Percentiles rank a stretch among this genome's conserved stretches.
phyloP scores from a whole-genome alignment of 1,140 invertebrate genomes.

The Drosophila kepulauana region DNA sequence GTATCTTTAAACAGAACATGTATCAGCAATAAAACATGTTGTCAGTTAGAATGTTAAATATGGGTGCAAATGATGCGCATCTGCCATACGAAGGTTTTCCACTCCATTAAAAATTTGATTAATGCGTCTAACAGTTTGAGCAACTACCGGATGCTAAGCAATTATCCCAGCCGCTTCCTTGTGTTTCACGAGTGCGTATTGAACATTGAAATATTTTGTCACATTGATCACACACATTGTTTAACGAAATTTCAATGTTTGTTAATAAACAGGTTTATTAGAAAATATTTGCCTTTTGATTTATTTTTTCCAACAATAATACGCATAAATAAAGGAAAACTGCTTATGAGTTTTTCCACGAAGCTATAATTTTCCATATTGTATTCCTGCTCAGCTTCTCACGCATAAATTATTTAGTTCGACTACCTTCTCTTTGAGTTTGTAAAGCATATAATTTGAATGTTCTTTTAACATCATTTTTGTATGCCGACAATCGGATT shows the following conservation, averaged over 20 bases:
- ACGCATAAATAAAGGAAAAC: too few relatives aligned
- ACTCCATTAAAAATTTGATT: constrained; percentile 31
- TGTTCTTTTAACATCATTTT: too few relatives aligned
- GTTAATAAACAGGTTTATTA: constrained; percentile 2
- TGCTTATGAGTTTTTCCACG: too few relatives aligned
- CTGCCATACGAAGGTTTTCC: constrained; percentile 64
- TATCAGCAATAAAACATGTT: too few relatives aligned
- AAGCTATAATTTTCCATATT: too few relatives aligned
- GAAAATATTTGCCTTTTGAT: neutral
- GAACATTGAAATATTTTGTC: neutral
- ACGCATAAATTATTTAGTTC: too few relatives aligned
- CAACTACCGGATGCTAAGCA: constrained; percentile 28
- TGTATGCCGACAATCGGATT: too few relatives aligned
- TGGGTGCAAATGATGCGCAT: constrained; percentile 61
- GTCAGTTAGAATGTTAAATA: constrained; percentile 63
- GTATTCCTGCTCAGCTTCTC: too few relatives aligned
- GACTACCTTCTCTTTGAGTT: too few relatives aligned
- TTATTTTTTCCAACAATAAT: neutral
- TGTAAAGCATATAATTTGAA: too few relatives aligned
- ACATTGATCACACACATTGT: too few relatives aligned
- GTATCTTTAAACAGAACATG: too few relatives aligned
- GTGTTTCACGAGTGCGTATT: neutral
- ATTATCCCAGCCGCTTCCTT: constrained; percentile 6
- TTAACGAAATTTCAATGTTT: neutral
- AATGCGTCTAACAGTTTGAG: constrained; percentile 29